Conservation (phyloP, 2,888 invertebrate species). For the Cheilosia impressa region DNA sequence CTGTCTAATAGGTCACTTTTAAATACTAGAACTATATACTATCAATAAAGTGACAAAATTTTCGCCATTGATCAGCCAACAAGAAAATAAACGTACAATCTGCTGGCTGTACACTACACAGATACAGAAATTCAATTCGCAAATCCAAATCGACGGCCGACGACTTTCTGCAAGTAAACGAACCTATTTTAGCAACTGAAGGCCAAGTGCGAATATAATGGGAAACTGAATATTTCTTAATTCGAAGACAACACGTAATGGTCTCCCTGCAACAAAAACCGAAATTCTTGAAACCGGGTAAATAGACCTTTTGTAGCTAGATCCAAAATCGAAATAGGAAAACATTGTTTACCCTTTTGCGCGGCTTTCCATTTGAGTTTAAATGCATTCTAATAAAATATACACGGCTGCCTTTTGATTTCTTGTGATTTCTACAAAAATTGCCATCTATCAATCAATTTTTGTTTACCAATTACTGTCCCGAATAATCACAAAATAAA, state of each 20-base stretch:
- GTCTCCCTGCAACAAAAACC: slow-evolving; percentile 67
- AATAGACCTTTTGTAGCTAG: not conserved
- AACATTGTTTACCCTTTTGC: slow-evolving; percentile 9
- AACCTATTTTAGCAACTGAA: slow-evolving; percentile 11
- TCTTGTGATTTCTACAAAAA: slow-evolving; percentile 3
- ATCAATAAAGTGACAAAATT: slow-evolving; percentile 14
- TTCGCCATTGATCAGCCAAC: slow-evolving; percentile 6
- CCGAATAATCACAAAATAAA: slow-evolving; percentile 15
- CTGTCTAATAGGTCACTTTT: not conserved
- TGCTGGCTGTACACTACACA: slow-evolving; percentile 11
- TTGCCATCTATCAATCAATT: slow-evolving; percentile 12
- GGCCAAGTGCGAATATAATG: slow-evolving; percentile 28
- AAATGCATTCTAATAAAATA: not conserved
- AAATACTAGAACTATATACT: not conserved
- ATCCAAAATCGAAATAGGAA: not conserved
- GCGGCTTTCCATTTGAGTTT: not conserved
- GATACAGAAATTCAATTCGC: slow-evolving; percentile 42
- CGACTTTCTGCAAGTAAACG: slow-evolving; percentile 49
- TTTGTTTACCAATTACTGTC: not conserved
- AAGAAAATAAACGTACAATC: not conserved
- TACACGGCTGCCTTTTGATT: slow-evolving; percentile 3
- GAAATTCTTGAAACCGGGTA: slow-evolving; percentile 71
- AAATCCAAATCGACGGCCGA: slow-evolving; percentile 2
- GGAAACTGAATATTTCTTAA: slow-evolving; percentile 35
- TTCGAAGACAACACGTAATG: slow-evolving; percentile 60